phyloP scores from a whole-genome alignment of 2,888 invertebrate genomes.

The Ischnura elegans region DNA sequence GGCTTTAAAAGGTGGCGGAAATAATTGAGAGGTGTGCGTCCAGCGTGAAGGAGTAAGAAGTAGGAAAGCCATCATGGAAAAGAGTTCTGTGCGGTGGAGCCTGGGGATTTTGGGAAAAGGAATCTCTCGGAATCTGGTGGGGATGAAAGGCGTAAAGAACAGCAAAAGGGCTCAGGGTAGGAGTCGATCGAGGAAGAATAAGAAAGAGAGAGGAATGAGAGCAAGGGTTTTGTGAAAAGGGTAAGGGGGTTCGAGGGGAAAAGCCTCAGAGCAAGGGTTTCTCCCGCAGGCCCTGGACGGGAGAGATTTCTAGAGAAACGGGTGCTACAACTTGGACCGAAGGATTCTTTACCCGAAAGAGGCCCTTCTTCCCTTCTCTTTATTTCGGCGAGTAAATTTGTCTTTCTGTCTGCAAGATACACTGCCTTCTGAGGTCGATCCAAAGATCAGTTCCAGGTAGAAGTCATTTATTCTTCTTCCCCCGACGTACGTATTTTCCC shows the following conservation, averaged over 20 bases:
- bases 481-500: not conserved
- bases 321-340: not conserved
- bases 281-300: not conserved
- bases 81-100: not conserved
- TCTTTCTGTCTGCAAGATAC: constrained; percentile 13
- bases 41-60: not conserved
- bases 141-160: constrained; percentile 20
- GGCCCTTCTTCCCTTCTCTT: not conserved
- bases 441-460: not conserved
- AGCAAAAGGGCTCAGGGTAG: not conserved
- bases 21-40: constrained; percentile 3
- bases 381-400: constrained; percentile 35
- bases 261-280: not conserved
- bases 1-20: not conserved
- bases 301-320: not conserved
- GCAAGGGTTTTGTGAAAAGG: not conserved
- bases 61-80: not conserved
- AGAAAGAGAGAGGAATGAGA: not conserved
- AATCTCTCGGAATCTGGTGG: not conserved
- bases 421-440: not conserved
- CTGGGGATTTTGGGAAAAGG: not conserved
- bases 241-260: not conserved
- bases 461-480: not conserved
- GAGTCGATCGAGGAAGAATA: not conserved
- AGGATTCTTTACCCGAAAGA: not conserved